Conservation (phyloP, 2,113 vertebrate genomes). For the Clinocottus analis region DNA sequence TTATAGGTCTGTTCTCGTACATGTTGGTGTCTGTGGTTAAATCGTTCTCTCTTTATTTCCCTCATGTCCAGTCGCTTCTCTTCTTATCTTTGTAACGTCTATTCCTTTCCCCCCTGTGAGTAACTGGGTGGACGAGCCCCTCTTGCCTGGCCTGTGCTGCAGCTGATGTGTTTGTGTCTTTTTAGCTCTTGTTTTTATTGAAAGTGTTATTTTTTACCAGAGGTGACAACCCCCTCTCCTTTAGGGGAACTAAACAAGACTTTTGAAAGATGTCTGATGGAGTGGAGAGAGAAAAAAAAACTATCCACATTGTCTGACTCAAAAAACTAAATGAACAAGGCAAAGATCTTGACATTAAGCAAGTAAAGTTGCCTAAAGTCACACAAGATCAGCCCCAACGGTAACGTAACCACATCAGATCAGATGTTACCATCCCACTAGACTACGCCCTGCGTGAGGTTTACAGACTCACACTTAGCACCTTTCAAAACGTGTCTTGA, state of each 20-base stretch:
- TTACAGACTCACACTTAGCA: conserved; percentile 53
- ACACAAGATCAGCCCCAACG: background rate
- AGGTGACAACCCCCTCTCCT: conserved; percentile 26
- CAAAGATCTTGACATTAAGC: background rate
- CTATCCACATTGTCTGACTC: background rate
- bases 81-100: conserved; percentile 96
- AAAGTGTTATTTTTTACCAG: conserved; percentile 73
- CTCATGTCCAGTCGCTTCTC: conserved; percentile 93
- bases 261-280: conserved; percentile 67
- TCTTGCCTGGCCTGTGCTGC: conserved; percentile 84
- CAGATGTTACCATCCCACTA: conserved; percentile 1
- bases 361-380: background rate
- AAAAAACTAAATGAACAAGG: background rate
- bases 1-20: conserved; percentile 40
- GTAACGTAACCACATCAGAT: conserved; percentile 17
- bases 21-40: conserved; percentile 70
- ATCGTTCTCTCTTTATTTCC: conserved; percentile 87
- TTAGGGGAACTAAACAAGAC: conserved; percentile 27
- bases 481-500: conserved; percentile 72
- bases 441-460: conserved; percentile 33
- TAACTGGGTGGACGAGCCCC: conserved; percentile 83
- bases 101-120: conserved; percentile 96
- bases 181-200: conserved; percentile 15
- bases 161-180: conserved; percentile 51
- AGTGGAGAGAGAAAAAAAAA: conserved; percentile 23